Base-by-base conservation (phyloP, 2,113 vertebrate species). In the Athene noctua region DNA sequence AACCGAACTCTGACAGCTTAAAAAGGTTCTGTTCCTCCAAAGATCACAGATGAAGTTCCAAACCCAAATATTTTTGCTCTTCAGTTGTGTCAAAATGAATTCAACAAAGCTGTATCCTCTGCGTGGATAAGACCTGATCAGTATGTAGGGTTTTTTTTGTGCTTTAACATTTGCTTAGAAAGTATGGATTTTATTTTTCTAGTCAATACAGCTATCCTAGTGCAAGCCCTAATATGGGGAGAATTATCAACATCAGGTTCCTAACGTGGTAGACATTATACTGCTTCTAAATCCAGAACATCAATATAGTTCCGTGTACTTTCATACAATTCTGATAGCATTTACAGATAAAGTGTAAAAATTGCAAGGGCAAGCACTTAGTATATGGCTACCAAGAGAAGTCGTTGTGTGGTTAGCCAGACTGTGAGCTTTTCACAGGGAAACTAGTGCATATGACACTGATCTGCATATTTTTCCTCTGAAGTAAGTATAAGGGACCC, bases 51-150 rank as follows among this genome's bases (percentile, higher is more conserved):
- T 38, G 11, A 78, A 81, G 23, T 55, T 81, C n/a, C 15, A 46
- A 92, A 95, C 1, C 15, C 38, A 92, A 86, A 71, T 9, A 11
- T 19, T 80, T 80, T 65, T 83, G 44, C 16, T 42, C 49, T 80
- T 66, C 18, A 47, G 6, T 38, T 59, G 25, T 15, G 15, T 42
- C 51, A 78, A 91, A 81, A 74, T 22, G 6, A 80, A 73, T 85
- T 72, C 51, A 42, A 19, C 16, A 57, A 46, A 83, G 46, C 34
- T 87, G 29, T 3, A 57, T 16, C 36, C 14, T 70, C 75, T 30
- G 22, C 0, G 0, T 2, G 2, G 32, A 29, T 30, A 47, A 61
- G 57, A 23, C 18, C 9, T 17, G 29, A 26, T 30, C 29, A 15
- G 17, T 6, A 44, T 3, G 3, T 1, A 17, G 25, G 26, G 40